Evolutionary conservation across 2,797 vertebrate genomes (phyloP), one percentile per base, ranked within the genome.

Genomic region (Amblyraja radiata): DNA sequence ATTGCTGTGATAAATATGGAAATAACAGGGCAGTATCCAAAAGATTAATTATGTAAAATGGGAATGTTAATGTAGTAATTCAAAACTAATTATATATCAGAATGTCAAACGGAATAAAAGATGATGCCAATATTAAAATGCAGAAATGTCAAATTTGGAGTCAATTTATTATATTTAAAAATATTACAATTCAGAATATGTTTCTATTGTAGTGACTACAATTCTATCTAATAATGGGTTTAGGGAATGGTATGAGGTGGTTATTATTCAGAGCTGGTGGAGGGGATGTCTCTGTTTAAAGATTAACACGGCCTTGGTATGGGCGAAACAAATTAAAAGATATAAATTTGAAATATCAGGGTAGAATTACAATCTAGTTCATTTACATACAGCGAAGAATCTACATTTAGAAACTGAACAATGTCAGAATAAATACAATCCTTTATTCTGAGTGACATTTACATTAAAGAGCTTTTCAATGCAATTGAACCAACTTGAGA

Each of bases 401-500:
- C 84, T 32, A 65, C 28, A 9, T n/a, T 88, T 65, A 88, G 13
- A 65, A 65, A 63, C 28, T 65, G 84, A 13, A 63, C 18, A 88
- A n/a, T 65, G 58, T 65, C 84, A 88, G 58, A 65, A 63, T 86
- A 86, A 86, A 86, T 86, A 32, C 28, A 63, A 65, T 32, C 61
- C 58, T 88, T 65, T 65, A 88, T 65, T 88, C 28, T 88, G 84
- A 65, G 28, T 65, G 84, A 88, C 61, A 88, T 88, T 65, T 65
- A 86, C 58, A 63, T 86, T 86, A 65, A 73, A 88, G n/a, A 88
- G 61, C 58, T 88, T 88, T 88, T 32, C 58, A 88, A 88, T 32
- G 32, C 28, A 88, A 88, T 32, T 88, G 61, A 32, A 88, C 61
- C 28, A 88, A 32, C 58, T 63, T 86, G 14, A 61, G 58, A 28